Evolutionary conservation across 2,888 invertebrate species (phyloP).

Genomic region (Dasypolia templi): DNA sequence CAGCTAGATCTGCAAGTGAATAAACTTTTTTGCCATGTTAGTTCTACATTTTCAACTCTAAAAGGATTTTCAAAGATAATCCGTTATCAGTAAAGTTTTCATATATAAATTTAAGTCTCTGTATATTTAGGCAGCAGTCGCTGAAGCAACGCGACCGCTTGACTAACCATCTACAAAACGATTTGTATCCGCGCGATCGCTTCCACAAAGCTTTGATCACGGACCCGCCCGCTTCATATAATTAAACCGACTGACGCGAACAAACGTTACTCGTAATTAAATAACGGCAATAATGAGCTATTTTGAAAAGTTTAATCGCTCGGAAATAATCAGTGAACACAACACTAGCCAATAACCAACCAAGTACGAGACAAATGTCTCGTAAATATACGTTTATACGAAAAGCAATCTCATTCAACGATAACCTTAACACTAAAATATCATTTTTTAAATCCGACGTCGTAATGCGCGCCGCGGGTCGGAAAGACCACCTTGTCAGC

Average conservation of each 20-base stretch:
- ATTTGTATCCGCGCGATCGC: constrained; percentile 70
- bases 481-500: constrained; percentile 86
- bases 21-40: background rate
- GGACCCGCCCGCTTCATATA: constrained; percentile 68
- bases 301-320: constrained; percentile 75
- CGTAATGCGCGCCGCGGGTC: constrained; percentile 71
- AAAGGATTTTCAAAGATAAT: constrained; percentile 5
- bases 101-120: constrained; percentile 28
- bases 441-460: constrained; percentile 80
- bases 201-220: constrained; percentile 80
- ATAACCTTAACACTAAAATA: constrained; percentile 87
- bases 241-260: constrained; percentile 73
- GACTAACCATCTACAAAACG: constrained; percentile 62
- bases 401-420: constrained; percentile 75
- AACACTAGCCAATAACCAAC: constrained; percentile 50
- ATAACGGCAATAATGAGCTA: constrained; percentile 77
- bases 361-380: constrained; percentile 36
- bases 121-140: constrained; percentile 41
- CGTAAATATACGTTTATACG: constrained; percentile 53
- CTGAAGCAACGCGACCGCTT: constrained; percentile 51
- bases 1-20: background rate
- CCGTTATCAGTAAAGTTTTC: constrained; percentile 9
- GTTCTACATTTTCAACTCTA: background rate
- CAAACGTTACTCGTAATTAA: constrained; percentile 76
- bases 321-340: constrained; percentile 75